A percentile compares a stretch with the other conserved stretches of the same genome.
Conservation (phyloP, 92 coral and sea anemone genomes). For the Diadumene lineata region DNA sequence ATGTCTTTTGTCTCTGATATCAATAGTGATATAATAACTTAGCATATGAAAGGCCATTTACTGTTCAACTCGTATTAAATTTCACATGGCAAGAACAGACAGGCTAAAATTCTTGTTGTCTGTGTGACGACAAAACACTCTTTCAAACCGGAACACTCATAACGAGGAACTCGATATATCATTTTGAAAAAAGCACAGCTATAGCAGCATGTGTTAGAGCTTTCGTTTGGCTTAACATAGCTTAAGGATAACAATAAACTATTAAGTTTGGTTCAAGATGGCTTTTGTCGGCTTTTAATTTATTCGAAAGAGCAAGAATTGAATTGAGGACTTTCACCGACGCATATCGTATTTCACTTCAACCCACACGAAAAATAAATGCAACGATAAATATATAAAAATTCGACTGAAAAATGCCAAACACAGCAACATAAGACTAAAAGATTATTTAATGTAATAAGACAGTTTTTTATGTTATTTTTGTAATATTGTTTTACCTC, state of each 20-base stretch:
- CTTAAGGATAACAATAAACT: neutral
- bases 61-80: conserved; percentile 4
- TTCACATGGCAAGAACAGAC: conserved; percentile 22
- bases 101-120: conserved; percentile 18
- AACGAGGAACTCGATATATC: conserved; percentile 8
- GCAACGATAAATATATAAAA: neutral
- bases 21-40: conserved; percentile 13
- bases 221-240: neutral
- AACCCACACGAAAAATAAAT: conserved; percentile 3
- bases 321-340: neutral
- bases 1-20: conserved; percentile 8
- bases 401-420: neutral
- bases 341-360: conserved; percentile 11
- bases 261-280: neutral
- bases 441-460: neutral
- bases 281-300: conserved; percentile 1
- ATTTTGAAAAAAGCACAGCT: neutral
- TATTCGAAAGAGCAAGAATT: conserved; percentile 4
- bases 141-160: conserved; percentile 8
- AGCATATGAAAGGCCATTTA: conserved; percentile 13
- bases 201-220: conserved; percentile 1
- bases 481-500: conserved; percentile 52
- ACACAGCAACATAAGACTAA: neutral
- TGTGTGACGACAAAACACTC: conserved; percentile 17
- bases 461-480: neutral